Evolutionary conservation across 2,797 vertebrate species (phyloP).

Genomic region (Alcedo atthis): DNA sequence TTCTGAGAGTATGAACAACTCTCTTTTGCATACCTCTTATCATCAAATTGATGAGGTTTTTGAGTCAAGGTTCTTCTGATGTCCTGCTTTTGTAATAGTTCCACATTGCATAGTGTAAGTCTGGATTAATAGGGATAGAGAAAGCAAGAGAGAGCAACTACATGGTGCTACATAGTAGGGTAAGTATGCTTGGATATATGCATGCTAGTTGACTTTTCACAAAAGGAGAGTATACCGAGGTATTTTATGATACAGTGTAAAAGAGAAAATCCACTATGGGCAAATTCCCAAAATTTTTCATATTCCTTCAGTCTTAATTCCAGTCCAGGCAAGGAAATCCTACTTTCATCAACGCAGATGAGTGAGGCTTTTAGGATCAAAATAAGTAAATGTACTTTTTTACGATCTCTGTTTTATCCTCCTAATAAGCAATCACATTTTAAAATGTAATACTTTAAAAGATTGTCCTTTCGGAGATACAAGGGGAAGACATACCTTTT

Average conservation of each 20-base stretch:
- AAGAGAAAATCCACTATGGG: background rate
- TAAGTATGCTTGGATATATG: background rate
- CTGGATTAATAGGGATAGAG: background rate
- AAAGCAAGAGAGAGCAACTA: background rate
- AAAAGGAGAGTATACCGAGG: background rate
- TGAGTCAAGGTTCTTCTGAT: background rate
- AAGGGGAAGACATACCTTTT: background rate
- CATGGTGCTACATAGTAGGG: background rate
- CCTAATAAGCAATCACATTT: background rate
- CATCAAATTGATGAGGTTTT: background rate
- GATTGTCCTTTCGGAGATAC: background rate
- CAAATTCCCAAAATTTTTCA: background rate
- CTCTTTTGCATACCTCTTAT: background rate
- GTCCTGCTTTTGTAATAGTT: background rate
- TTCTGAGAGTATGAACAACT: background rate
- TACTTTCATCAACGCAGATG: background rate
- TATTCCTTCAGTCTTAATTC: background rate
- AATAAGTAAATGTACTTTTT: background rate
- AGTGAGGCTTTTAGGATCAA: background rate
- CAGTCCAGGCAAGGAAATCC: background rate
- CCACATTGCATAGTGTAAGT: background rate
- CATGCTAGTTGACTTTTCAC: background rate
- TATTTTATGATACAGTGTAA: background rate
- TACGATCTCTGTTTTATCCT: background rate
- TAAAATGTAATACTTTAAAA: background rate